Evolutionary conservation across 2,797 vertebrate species (phyloP), one percentile per base, ranked within the genome.

Genomic region (Scyliorhinus canicula): DNA sequence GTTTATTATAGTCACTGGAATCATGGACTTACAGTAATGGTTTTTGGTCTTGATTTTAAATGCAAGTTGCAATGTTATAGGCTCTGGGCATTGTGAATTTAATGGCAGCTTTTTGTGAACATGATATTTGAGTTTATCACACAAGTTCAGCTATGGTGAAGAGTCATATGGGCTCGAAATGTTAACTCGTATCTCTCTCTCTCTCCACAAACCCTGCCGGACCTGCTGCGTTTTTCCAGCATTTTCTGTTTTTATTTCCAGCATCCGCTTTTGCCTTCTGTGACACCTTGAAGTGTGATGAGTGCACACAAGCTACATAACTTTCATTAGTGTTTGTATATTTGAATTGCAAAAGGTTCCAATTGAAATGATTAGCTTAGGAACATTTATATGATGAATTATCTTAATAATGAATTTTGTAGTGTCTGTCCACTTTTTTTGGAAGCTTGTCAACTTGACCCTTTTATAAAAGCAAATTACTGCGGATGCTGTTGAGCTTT

Each of bases 361-460:
- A 35, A 26, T 35, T 69, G 2, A 35, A 71, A 71, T 71, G 11
- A 71, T 35, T 69, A 7, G 31, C 69, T 35, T 63, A 71, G 69
- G 69, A 71, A 71, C 11, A 9, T 35, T 28, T 11, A 2, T 35
- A 71, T 71, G 8, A 35, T 2, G 24, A 19, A 79, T 40, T 84
- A 85, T 47, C 24, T 85, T 85, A 85, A 85, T 5, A 85, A 85
- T 85, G 82, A 85, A 52, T 85, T 85, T 85, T 50, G 21, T 85
- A 50, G 82, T 52, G 21, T 84, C 50, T 88, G 7, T 86, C 84
- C 50, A 88, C 50, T 57, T 88, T 52, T 35, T 31, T 74, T n/a
- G 28, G 50, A 40, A 60, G 50, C 12, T 52, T 47, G 12, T 31
- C 85, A 55, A 50, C 28, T n/a, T n/a, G n/a, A n/a, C n/a, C n/a